Evolutionary conservation across 1,140 invertebrate genomes (phyloP).

Genomic region (Gonioctena quinquepunctata): DNA sequence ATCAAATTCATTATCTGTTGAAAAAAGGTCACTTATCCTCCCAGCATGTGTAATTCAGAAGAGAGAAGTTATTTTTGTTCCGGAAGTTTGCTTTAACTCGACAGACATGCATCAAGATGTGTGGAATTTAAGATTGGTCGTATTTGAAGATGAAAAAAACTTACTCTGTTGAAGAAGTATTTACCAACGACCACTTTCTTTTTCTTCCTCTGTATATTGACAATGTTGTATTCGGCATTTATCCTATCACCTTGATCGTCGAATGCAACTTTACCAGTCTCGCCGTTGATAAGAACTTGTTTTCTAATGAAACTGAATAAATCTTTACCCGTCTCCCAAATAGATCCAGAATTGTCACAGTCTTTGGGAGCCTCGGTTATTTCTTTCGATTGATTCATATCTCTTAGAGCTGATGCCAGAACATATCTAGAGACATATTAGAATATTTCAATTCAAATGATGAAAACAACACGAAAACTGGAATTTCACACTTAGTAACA

Average conservation of each 20-base stretch:
- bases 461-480: too few species aligned
- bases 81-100: too few species aligned
- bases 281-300: constrained; percentile 67
- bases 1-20: too few species aligned
- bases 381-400: constrained; percentile 82
- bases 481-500: too few species aligned
- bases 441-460: too few species aligned
- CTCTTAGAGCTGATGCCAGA: constrained; percentile 82
- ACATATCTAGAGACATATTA: constrained; percentile 70
- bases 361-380: constrained; percentile 87
- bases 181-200: constrained; percentile 76
- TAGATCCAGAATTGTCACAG: constrained; percentile 85
- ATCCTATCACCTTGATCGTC: constrained; percentile 93
- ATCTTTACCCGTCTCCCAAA: constrained; percentile 87
- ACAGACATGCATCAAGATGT: too few species aligned
- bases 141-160: too few species aligned
- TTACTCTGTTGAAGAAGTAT: constrained; percentile 77
- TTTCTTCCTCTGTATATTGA: constrained; percentile 76
- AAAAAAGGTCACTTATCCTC: too few species aligned
- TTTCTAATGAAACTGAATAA: constrained; percentile 74
- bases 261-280: constrained; percentile 89
- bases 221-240: constrained; percentile 90
- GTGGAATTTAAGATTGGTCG: too few species aligned
- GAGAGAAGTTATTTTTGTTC: too few species aligned
- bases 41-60: too few species aligned